Evolutionary conservation across 2,888 invertebrate genomes (phyloP).

Genomic region (Caenorhabditis virilis): DNA sequence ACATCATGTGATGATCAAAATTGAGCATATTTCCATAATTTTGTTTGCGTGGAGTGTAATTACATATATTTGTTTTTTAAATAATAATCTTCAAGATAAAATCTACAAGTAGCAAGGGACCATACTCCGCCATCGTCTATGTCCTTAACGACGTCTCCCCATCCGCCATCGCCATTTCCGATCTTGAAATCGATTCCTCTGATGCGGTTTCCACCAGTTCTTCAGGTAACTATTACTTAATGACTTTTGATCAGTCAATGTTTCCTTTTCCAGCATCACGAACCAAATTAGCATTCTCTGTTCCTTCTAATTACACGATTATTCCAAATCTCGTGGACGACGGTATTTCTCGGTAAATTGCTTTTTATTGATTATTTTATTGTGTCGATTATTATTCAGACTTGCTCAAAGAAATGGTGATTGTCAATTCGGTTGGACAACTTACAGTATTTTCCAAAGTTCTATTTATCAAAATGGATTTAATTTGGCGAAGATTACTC

Average conservation of each 20-base stretch:
- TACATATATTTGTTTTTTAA: no score
- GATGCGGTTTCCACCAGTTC: constrained; percentile 23
- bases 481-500: constrained; percentile 9
- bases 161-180: constrained; percentile 5
- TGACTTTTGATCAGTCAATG: no score
- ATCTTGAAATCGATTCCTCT: not conserved
- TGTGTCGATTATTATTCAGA: no score
- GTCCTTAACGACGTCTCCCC: constrained; percentile 6
- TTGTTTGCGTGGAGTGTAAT: no score
- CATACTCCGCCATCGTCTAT: constrained; percentile 13
- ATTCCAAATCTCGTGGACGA: no score
- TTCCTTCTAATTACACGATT: constrained; percentile 3
- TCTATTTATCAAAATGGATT: constrained; percentile 8
- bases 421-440: constrained; percentile 17
- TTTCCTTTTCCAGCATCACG: no score
- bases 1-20: no score
- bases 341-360: no score
- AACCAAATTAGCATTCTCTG: constrained; percentile 11
- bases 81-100: no score
- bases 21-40: no score
- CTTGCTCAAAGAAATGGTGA: constrained; percentile 4
- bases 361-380: no score
- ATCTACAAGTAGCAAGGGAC: not conserved
- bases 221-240: no score
- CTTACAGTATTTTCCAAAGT: constrained; percentile 20